Base-by-base conservation (phyloP, 2,797 vertebrate species). In the Spinus pinus region DNA sequence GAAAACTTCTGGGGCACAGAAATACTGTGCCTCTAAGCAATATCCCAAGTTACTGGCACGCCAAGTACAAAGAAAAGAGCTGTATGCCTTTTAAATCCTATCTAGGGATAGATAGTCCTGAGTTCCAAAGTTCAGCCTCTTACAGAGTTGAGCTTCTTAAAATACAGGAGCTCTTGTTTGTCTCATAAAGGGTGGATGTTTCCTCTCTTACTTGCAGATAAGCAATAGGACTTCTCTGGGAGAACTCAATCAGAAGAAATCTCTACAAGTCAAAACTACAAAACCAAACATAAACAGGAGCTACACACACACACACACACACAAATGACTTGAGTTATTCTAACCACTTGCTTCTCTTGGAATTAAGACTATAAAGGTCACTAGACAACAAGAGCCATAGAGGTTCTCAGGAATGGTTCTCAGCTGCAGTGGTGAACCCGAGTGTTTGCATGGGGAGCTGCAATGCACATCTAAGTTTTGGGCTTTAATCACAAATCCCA, bases 201-300 rank as follows among this genome's bases (percentile, higher is more conserved):
- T 14, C 83, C 20, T 84, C 46, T 39, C 13, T 49, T 24, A 33
- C 50, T 22, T 80, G 33, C 10, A 79, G 23, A 56, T 58, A 58
- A 57, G 28, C 28, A 70, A 39, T 49, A 73, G 21, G 27, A 39
- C 10, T 62, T 81, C 85, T 66, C 9, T 1, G 41, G 83, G 53
- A 91, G 44, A 92, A 80, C 65, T 67, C 51, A 61, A 65, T 37
- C 79, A 84, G 51, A 66, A 83, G 51, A 90, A 88, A 81, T 82
- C 78, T 66, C 19, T 75, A 67, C 27, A 91, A 92, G 78, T 37
- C 80, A 81, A 51, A 88, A 10, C 47, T 65, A 60, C 27, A 74
- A 77, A 94, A 86, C 15, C 41, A 88, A 90, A 92, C 27, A 66
- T 22, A 73, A 80, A 71, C 12, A 84, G 49, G 62, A 93, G 46